These are phyloP conservation scores for Dendrophyllia cribrosa DNA, from an alignment of 64 coral and sea anemone species.

Conservation along the genomic window DNA sequence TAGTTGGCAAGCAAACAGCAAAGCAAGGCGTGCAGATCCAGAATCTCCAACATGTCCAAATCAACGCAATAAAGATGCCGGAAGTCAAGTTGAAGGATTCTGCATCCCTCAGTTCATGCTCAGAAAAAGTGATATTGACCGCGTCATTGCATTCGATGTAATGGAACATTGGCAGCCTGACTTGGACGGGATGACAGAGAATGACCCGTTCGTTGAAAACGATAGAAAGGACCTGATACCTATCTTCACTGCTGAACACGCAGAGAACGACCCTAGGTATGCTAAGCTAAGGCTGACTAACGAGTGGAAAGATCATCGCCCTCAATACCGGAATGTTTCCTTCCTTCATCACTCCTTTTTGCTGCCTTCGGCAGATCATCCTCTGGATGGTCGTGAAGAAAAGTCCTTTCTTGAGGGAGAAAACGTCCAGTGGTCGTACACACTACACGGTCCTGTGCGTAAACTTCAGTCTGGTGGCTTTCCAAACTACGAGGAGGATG, in stretches of 20 bases:
- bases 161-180: slow-evolving; percentile 56
- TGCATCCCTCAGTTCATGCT: slow-evolving; percentile 60
- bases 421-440: slow-evolving; percentile 4
- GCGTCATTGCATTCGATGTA: not conserved
- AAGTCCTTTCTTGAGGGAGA: not conserved
- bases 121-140: not conserved
- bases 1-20: slow-evolving; percentile 30
- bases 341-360: slow-evolving; percentile 40
- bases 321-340: slow-evolving; percentile 23
- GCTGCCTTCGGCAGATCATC: slow-evolving; percentile 1
- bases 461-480: slow-evolving; percentile 25
- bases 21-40: not conserved
- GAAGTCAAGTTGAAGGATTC: slow-evolving; percentile 64
- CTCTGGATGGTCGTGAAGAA: not conserved
- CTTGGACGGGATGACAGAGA: slow-evolving; percentile 18
- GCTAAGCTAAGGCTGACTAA: slow-evolving; percentile 47
- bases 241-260: slow-evolving; percentile 59
- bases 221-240: slow-evolving; percentile 11
- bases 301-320: slow-evolving; percentile 41
- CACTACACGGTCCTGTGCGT: slow-evolving; percentile 50
- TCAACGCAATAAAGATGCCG: slow-evolving; percentile 20
- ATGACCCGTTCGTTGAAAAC: slow-evolving; percentile 29
- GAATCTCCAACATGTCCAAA: not conserved
- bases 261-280: slow-evolving; percentile 49
- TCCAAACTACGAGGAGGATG: not conserved